phyloP scores from a whole-genome alignment of 2,113 vertebrate species.

The Nettapus auritus region DNA sequence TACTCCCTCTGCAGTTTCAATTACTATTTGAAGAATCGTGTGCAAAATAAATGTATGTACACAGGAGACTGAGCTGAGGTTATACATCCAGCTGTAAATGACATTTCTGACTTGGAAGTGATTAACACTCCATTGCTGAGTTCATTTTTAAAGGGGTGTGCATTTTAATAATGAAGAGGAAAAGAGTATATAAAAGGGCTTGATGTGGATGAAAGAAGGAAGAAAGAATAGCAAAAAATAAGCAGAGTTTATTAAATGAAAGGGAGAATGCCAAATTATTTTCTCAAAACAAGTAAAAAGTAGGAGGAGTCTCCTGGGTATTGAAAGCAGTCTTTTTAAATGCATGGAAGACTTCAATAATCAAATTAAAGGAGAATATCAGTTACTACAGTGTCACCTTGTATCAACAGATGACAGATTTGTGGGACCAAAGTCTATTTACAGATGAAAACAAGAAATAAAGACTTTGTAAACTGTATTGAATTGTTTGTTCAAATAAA shows the following conservation, averaged over 20 bases:
- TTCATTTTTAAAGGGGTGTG: background rate
- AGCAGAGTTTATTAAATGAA: background rate
- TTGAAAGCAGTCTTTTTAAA: background rate
- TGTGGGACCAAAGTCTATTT: background rate
- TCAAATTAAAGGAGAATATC: background rate
- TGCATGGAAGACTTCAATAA: background rate
- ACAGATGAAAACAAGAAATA: background rate
- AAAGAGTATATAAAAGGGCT: background rate
- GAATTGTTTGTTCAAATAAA: background rate
- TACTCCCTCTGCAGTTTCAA: slow-evolving; percentile 3
- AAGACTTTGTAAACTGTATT: background rate
- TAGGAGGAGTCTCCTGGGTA: background rate
- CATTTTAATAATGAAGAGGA: background rate
- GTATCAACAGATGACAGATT: background rate
- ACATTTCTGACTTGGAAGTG: slow-evolving; percentile 12
- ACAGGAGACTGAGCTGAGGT: background rate
- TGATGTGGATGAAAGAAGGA: background rate
- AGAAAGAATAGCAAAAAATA: background rate
- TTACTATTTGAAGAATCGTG: slow-evolving; percentile 12
- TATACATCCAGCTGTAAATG: background rate
- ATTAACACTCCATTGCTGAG: background rate
- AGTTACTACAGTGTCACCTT: background rate
- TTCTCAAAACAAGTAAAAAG: background rate
- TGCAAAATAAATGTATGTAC: background rate
- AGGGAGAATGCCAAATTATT: background rate